Conservation (phyloP, 1,140 invertebrate species). For the Musca domestica region DNA sequence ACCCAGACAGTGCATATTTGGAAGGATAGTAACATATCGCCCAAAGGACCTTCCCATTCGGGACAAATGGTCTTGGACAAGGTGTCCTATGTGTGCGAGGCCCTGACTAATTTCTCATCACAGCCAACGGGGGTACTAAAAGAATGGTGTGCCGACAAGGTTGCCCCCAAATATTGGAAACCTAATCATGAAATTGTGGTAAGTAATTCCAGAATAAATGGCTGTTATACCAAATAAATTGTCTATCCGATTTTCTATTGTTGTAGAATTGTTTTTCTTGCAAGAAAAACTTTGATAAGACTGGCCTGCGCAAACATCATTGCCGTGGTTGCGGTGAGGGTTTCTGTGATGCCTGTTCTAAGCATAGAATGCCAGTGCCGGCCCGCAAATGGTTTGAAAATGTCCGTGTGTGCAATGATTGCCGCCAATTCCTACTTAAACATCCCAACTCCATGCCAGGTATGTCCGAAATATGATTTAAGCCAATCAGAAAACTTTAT, state of each 20-base stretch:
- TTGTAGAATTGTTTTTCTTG: conserved; percentile 66
- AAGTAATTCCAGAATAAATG: conserved; percentile 25
- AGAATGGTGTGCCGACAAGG: conserved; percentile 74
- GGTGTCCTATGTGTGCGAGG: conserved; percentile 69
- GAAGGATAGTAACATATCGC: conserved; percentile 63
- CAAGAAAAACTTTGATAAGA: conserved; percentile 57
- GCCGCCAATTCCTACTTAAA: conserved; percentile 54
- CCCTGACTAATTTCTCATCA: conserved; percentile 66
- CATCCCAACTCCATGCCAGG: conserved; percentile 43
- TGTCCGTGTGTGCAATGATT: conserved; percentile 69
- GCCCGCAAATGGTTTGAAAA: conserved; percentile 64
- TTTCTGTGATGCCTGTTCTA: conserved; percentile 68
- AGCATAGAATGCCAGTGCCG: conserved; percentile 62
- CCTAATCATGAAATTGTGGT: conserved; percentile 75
- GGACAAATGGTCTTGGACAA: conserved; percentile 75
- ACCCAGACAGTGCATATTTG: conserved; percentile 78
- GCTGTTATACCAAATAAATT: background rate
- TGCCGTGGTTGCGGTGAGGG: conserved; percentile 76
- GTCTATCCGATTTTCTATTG: no score
- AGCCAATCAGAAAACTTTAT: background rate
- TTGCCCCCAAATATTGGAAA: conserved; percentile 77
- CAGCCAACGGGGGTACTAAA: conserved; percentile 69
- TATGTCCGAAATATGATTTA: conserved; percentile 23
- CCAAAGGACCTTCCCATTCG: conserved; percentile 62
- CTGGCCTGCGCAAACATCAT: conserved; percentile 68